A percentile compares a stretch with the other conserved stretches of the same genome.
phyloP scores from a whole-genome alignment of 2,113 vertebrate species.

The Hyaena hyaena region DNA sequence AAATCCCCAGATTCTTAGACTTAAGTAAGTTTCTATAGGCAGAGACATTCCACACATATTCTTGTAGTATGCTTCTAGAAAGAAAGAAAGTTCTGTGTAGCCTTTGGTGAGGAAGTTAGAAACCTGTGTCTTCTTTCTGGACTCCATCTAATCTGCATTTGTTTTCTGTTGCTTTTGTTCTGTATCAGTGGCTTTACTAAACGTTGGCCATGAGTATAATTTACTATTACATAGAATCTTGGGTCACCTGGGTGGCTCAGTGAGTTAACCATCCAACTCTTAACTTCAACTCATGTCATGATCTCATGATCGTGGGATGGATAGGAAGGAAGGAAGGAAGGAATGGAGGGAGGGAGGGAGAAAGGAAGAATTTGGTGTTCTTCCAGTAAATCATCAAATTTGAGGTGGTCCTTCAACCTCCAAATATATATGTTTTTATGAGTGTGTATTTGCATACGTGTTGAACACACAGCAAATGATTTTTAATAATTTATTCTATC shows the following conservation, averaged over 20 bases:
- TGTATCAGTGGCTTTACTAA: background rate
- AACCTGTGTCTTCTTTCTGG: background rate
- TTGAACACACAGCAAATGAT: background rate
- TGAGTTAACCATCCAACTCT: no score
- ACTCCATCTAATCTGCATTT: background rate
- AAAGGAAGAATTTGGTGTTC: background rate
- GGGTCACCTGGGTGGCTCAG: no score
- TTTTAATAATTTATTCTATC: background rate
- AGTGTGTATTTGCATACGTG: background rate
- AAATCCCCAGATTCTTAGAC: background rate
- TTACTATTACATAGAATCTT: background rate
- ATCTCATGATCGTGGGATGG: no score
- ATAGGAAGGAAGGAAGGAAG: no score
- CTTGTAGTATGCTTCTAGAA: background rate
- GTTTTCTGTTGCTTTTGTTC: background rate
- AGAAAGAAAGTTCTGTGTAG: background rate
- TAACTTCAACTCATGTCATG: no score
- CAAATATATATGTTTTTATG: background rate
- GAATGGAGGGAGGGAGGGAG: no score
- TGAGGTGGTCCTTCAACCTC: background rate
- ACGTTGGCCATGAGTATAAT: background rate
- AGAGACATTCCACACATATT: background rate
- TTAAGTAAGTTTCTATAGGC: background rate
- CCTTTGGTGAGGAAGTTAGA: background rate
- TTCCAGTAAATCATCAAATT: background rate